Evolutionary conservation across 2,888 invertebrate species (phyloP).

Genomic region (Thumatha senex): DNA sequence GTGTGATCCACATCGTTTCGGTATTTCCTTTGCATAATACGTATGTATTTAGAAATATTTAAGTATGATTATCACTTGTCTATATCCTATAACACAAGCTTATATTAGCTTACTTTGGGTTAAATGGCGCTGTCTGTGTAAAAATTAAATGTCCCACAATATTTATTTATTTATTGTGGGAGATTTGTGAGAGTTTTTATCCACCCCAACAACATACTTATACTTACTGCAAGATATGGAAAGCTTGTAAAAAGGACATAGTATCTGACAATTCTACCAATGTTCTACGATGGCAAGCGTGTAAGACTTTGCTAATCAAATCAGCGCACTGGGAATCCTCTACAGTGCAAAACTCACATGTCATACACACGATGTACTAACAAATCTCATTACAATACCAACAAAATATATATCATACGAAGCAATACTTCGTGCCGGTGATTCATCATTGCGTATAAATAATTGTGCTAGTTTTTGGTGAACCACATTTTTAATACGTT

Average conservation of each 20-base stretch:
- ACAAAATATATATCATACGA: conserved; percentile 17
- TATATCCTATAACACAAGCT: no score
- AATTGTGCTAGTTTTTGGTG: background rate
- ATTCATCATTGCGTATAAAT: background rate
- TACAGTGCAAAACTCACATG: conserved; percentile 52
- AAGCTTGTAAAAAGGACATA: background rate
- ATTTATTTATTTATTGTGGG: no score
- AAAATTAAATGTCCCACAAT: no score
- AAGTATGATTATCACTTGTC: no score
- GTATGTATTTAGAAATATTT: no score
- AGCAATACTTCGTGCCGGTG: background rate
- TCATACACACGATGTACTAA: conserved; percentile 25
- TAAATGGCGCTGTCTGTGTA: no score
- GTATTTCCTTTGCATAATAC: no score
- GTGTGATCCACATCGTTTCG: no score
- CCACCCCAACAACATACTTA: no score
- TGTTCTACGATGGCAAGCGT: background rate
- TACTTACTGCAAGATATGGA: no score
- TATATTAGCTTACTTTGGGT: no score
- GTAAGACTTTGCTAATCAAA: conserved; percentile 53
- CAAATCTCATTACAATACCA: conserved; percentile 63
- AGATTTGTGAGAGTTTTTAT: no score
- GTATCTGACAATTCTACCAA: background rate
- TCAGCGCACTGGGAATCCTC: conserved; percentile 63
- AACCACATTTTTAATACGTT: background rate